Evolutionary conservation across 2,113 vertebrate genomes (phyloP).

Genomic region (Blennius ocellaris): DNA sequence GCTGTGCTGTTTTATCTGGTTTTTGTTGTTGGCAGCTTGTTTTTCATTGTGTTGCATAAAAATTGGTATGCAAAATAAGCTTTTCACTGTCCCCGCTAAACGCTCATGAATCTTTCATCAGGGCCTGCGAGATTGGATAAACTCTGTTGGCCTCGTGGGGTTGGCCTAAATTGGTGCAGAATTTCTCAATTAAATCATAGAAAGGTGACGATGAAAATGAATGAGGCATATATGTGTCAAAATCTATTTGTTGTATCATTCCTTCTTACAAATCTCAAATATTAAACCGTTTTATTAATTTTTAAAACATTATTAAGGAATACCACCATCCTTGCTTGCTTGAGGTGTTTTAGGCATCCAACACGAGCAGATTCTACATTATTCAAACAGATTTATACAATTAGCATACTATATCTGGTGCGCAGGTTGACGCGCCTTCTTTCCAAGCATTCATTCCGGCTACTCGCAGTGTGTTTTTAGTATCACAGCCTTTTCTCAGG

Average conservation of each 20-base stretch:
- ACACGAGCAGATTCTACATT: not conserved
- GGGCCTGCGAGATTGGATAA: slow-evolving; percentile 24
- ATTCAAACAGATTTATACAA: not conserved
- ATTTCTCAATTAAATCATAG: slow-evolving; percentile 5
- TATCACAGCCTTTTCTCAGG: slow-evolving; percentile 27
- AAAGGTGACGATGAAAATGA: slow-evolving; percentile 2
- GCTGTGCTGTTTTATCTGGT: not conserved
- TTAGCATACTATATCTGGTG: not conserved
- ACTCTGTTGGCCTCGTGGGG: slow-evolving; percentile 23
- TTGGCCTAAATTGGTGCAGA: slow-evolving; percentile 14
- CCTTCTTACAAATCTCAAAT: not conserved
- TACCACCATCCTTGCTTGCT: not conserved
- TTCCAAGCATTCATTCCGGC: not conserved
- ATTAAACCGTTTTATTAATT: not conserved
- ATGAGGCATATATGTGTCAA: slow-evolving; percentile 4
- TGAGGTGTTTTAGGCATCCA: not conserved
- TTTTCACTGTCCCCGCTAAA: slow-evolving; percentile 25
- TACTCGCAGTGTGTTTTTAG: slow-evolving; percentile 9
- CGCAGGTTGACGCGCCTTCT: not conserved
- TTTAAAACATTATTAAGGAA: not conserved
- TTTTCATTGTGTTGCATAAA: slow-evolving; percentile 22
- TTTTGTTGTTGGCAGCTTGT: slow-evolving; percentile 15
- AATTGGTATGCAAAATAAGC: slow-evolving; percentile 31
- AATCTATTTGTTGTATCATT: slow-evolving; percentile 13
- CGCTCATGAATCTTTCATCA: slow-evolving; percentile 45